These are phyloP conservation scores for Aphelinus certus DNA, from an alignment of 1,140 invertebrate genomes.

Conservation along the genomic window DNA sequence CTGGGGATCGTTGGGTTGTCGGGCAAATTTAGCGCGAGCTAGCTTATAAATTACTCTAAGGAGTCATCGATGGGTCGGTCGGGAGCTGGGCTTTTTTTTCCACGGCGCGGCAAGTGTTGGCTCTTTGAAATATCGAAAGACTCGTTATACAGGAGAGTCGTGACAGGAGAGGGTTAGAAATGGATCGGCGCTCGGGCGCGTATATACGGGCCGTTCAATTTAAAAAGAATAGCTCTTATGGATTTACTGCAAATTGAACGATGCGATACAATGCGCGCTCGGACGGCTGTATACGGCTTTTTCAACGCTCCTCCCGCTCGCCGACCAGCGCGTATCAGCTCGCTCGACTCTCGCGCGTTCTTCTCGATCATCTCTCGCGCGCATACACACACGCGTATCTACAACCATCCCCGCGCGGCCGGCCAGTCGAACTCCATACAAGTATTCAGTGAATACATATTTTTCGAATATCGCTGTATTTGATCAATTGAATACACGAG, in stretches of 20 bases:
- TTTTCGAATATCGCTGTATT: too few species aligned
- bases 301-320: constrained; percentile 46
- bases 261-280: constrained; percentile 55
- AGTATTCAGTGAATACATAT: too few species aligned
- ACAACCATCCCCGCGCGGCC: too few species aligned
- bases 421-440: too few species aligned
- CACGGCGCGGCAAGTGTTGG: too few species aligned
- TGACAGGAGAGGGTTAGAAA: constrained; percentile 31
- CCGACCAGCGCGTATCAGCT: constrained; percentile 38
- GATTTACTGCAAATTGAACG: constrained; percentile 64
- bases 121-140: not conserved
- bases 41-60: constrained; percentile 12
- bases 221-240: too few species aligned
- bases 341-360: not conserved
- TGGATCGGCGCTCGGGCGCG: constrained; percentile 23
- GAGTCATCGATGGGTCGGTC: not conserved
- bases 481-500: too few species aligned
- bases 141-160: not conserved
- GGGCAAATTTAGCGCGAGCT: not conserved
- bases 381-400: too few species aligned
- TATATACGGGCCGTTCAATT: too few species aligned
- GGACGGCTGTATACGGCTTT: constrained; percentile 34
- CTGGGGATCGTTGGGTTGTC: constrained; percentile 6
- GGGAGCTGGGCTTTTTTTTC: too few species aligned
- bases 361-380: constrained; percentile 7